Evolutionary conservation across 1,140 invertebrate genomes (phyloP).

Genomic region (Caenorhabditis elegans): DNA sequence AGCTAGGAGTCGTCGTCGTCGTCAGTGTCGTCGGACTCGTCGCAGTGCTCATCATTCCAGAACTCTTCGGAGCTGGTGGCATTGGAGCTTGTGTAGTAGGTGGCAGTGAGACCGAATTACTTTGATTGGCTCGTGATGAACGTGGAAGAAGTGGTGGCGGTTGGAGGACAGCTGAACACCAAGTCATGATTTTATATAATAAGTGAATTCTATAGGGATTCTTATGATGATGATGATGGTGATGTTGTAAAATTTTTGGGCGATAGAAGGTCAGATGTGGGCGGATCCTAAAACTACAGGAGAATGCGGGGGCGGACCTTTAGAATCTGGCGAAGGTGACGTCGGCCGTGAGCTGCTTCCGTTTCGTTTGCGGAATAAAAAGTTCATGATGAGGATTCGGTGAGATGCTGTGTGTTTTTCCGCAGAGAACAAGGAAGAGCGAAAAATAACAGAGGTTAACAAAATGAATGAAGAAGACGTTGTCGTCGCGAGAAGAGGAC

Average conservation of each 20-base stretch:
- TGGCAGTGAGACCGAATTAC: neutral
- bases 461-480: neutral
- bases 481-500: too few species aligned
- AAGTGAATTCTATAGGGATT: too few species aligned
- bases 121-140: neutral
- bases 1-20: neutral
- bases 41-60: neutral
- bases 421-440: neutral
- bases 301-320: neutral
- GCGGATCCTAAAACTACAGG: too few species aligned
- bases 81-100: conserved; percentile 21
- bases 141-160: conserved; percentile 10
- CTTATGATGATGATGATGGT: too few species aligned
- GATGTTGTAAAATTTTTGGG: too few species aligned
- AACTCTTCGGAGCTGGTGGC: neutral
- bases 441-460: neutral
- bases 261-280: too few species aligned
- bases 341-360: conserved; percentile 3
- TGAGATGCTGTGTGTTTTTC: neutral
- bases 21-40: neutral
- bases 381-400: neutral
- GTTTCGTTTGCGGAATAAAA: conserved; percentile 24
- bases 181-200: neutral
- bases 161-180: conserved; percentile 23
- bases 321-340: conserved; percentile 9